Evolutionary conservation across 2,797 vertebrate species (phyloP).

Genomic region (Sternotherus odoratus): DNA sequence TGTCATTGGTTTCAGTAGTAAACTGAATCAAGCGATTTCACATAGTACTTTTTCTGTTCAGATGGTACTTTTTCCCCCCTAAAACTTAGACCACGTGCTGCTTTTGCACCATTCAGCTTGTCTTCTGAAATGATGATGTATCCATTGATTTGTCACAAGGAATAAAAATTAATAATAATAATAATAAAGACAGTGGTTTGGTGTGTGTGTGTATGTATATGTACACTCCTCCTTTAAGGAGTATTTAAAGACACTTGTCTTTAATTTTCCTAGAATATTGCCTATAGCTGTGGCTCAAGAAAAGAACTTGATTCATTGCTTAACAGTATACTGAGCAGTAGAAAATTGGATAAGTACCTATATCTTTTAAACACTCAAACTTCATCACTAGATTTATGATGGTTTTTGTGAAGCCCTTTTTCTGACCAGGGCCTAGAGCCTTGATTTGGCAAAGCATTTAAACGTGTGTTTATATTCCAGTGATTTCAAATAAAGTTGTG

Average conservation of each 20-base stretch:
- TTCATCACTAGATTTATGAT: not conserved
- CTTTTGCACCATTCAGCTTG: not conserved
- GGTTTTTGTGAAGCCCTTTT: not conserved
- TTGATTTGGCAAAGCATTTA: not conserved
- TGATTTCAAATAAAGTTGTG: not conserved
- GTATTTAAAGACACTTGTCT: not conserved
- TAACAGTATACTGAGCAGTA: not conserved
- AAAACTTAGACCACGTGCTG: not conserved
- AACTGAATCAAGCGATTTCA: conserved; percentile 27
- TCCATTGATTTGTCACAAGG: not conserved
- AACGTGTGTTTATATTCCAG: not conserved
- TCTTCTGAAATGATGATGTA: not conserved
- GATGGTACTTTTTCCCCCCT: not conserved
- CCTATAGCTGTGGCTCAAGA: not conserved
- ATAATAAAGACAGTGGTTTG: not conserved
- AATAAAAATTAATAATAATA: not conserved
- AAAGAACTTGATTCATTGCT: not conserved
- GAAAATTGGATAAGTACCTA: not conserved
- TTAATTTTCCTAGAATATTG: not conserved
- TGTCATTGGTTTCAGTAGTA: conserved; percentile 53
- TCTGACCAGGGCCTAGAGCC: not conserved
- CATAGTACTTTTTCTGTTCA: not conserved
- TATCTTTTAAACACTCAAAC: not conserved
- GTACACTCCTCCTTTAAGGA: not conserved
- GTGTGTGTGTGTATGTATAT: no score